A percentile compares a stretch with the other conserved stretches of the same genome.
phyloP scores from a whole-genome alignment of 2,888 invertebrate species.

The Adela reaumurella region DNA sequence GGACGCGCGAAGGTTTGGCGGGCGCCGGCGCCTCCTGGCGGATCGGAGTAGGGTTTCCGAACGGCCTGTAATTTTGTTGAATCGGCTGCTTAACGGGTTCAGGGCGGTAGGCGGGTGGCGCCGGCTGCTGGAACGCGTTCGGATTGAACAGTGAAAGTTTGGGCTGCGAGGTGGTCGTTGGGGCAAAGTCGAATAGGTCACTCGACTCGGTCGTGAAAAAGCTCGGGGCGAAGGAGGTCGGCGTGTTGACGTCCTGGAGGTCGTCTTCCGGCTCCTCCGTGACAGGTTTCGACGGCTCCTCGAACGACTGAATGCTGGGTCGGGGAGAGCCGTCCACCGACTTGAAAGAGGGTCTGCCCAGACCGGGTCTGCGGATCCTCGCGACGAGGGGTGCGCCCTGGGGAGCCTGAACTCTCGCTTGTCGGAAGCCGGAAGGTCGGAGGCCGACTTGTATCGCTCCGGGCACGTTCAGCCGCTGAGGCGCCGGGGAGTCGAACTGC shows the following conservation, averaged over 20 bases:
- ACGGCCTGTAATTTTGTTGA: conserved; percentile 25
- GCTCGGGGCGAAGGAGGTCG: conserved; percentile 45
- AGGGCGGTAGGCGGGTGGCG: conserved; percentile 29
- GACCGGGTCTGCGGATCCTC: conserved; percentile 40
- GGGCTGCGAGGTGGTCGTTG: conserved; percentile 37
- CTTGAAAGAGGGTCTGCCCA: conserved; percentile 40
- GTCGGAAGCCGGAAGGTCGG: conserved; percentile 28
- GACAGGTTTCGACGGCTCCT: conserved; percentile 60
- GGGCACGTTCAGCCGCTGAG: conserved; percentile 64
- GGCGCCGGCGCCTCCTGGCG: conserved; percentile 28
- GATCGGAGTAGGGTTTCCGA: conserved; percentile 22
- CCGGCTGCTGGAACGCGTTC: conserved; percentile 36
- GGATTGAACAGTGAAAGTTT: conserved; percentile 45
- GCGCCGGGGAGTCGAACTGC: conserved; percentile 51
- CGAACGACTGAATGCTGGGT: conserved; percentile 43
- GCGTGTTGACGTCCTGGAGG: conserved; percentile 46
- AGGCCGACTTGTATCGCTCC: conserved; percentile 55
- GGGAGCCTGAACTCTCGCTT: conserved; percentile 31
- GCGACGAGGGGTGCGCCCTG: conserved; percentile 24
- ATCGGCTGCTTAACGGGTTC: conserved; percentile 34
- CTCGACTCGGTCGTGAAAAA: conserved; percentile 45
- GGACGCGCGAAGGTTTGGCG: conserved; percentile 43
- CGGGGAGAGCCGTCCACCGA: conserved; percentile 42
- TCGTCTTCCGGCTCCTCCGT: conserved; percentile 67
- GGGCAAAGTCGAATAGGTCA: conserved; percentile 42